Conservation (phyloP, 2,888 invertebrate species). For the Diaperis boleti region DNA sequence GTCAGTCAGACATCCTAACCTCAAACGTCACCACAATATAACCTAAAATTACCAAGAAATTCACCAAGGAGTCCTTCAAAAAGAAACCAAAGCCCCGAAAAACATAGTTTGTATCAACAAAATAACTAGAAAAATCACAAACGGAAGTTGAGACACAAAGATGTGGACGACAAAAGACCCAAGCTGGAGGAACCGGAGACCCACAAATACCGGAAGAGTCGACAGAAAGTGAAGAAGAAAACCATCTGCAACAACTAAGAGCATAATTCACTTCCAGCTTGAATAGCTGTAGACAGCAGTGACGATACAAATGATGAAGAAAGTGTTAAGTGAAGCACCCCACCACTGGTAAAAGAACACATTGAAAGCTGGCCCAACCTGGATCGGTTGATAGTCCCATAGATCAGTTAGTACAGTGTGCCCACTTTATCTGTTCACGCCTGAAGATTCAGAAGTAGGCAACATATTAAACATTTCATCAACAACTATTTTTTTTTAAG, state of each 20-base stretch:
- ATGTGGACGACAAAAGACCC: slow-evolving; percentile 64
- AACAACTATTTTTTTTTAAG: too few relatives aligned
- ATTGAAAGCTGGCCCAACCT: slow-evolving; percentile 75
- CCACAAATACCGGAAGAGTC: slow-evolving; percentile 1
- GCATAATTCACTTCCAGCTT: slow-evolving; percentile 52
- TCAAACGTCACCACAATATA: too few relatives aligned
- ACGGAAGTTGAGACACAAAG: slow-evolving; percentile 63
- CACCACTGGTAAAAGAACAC: too few relatives aligned
- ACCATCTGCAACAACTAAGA: slow-evolving; percentile 53
- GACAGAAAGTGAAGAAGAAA: slow-evolving; percentile 21
- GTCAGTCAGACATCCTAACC: too few relatives aligned
- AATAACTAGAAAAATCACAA: slow-evolving; percentile 47
- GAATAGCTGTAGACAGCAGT: slow-evolving; percentile 62
- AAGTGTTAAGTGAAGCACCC: slow-evolving; percentile 7
- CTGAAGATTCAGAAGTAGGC: too few relatives aligned
- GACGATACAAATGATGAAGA: slow-evolving; percentile 51
- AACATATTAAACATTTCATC: too few relatives aligned
- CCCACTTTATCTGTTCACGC: too few relatives aligned
- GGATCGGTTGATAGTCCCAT: slow-evolving; percentile 72
- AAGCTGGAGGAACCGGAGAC: slow-evolving; percentile 46
- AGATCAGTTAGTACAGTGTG: too few relatives aligned
- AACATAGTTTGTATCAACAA: slow-evolving; percentile 50
- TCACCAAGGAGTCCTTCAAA: slow-evolving; percentile 45
- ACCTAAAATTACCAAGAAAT: too few relatives aligned
- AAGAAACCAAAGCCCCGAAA: slow-evolving; percentile 46